phyloP scores from a whole-genome alignment of 2,888 invertebrate species.

The Ariolimax columbianus region DNA sequence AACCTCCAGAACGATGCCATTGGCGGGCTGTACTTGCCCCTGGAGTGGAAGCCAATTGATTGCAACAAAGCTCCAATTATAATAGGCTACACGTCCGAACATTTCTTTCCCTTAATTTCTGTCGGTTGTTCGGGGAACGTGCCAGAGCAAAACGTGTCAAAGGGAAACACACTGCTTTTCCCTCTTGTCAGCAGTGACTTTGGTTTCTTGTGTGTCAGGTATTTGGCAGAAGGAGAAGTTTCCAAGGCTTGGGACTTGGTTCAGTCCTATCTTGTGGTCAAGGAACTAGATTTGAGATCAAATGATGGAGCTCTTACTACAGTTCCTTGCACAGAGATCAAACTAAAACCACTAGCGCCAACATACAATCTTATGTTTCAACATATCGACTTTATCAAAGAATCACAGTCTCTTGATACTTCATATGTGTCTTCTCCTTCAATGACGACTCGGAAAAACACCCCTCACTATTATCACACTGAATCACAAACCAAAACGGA shows the following conservation, averaged over 20 bases:
- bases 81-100: constrained; percentile 70
- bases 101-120: constrained; percentile 73
- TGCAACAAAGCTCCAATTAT: constrained; percentile 70
- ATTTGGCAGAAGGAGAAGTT: constrained; percentile 67
- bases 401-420: not conserved
- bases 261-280: constrained; percentile 65
- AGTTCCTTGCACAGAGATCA: constrained; percentile 60
- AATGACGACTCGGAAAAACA: not conserved
- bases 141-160: too few species aligned
- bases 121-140: not conserved
- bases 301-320: constrained; percentile 39
- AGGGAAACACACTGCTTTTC: constrained; percentile 50
- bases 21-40: constrained; percentile 75
- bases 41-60: constrained; percentile 64
- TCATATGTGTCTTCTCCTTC: not conserved
- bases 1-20: constrained; percentile 69
- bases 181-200: constrained; percentile 67
- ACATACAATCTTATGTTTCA: not conserved
- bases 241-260: constrained; percentile 57
- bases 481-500: too few species aligned
- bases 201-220: constrained; percentile 63
- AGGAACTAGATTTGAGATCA: constrained; percentile 56
- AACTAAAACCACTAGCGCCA: constrained; percentile 25
- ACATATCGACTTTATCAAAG: not conserved
- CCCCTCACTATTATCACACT: too few species aligned